Evolutionary conservation across 2,113 vertebrate genomes (phyloP).

Genomic region (Varanus salvator): DNA sequence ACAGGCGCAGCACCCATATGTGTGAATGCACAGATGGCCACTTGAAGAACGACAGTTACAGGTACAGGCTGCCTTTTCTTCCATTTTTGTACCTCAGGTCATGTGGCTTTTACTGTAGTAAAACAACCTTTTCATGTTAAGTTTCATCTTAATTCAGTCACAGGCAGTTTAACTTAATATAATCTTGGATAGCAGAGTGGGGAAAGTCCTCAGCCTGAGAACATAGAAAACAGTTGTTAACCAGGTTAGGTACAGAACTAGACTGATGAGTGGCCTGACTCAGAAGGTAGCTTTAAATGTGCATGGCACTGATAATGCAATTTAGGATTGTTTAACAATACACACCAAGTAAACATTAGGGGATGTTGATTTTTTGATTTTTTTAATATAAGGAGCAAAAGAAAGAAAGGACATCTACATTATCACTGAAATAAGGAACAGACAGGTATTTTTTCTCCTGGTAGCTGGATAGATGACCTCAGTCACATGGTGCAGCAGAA

Average conservation of each 20-base stretch:
- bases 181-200: background rate
- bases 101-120: slow-evolving; percentile 26
- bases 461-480: background rate
- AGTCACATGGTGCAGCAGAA: background rate
- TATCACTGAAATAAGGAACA: background rate
- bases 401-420: background rate
- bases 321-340: background rate
- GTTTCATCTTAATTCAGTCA: background rate
- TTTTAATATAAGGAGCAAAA: background rate
- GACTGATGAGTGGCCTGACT: background rate
- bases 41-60: no score
- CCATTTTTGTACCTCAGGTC: slow-evolving; percentile 17
- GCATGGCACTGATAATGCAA: background rate
- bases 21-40: no score
- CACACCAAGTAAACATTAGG: background rate
- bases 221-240: background rate
- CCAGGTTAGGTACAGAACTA: background rate
- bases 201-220: background rate
- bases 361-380: background rate
- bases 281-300: background rate
- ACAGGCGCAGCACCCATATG: no score
- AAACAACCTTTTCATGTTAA: background rate
- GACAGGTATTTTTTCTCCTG: background rate
- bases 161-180: background rate
- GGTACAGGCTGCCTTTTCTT: no score